Base-by-base conservation (phyloP, 2,113 vertebrate genomes). In the Osmerus mordax region DNA sequence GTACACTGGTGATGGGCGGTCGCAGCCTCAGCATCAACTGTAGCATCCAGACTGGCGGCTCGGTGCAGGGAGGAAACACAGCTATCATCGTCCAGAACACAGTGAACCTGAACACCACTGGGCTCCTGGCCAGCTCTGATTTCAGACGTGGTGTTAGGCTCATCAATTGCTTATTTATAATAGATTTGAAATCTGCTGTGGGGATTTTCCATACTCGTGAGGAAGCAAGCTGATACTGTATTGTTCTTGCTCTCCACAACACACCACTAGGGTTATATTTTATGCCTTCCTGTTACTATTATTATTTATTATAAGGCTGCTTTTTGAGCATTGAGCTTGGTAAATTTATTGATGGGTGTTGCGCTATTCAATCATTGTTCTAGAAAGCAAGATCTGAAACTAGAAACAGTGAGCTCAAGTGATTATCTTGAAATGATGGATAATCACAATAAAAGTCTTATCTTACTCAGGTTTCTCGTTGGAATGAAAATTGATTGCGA, bases 71-170 rank as follows among this genome's bases (percentile, higher is more conserved):
- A 76, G 83, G 64, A 71, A 18, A 66, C 73, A 80, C 70, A 77
- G 70, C 41, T 67, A 81, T 78, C 76, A 47, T 77, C 65, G 79
- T 81, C 74, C 59, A 73, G 78, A 75, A 65, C 53, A 74, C 66
- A 78, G 76, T 83, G 63, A 80, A 80, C 72, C 63, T 76, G 61
- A 83, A 75, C 55, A 65, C 77, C 76, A 70, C 73, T 73, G 75
- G 56, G 28, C 70, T 63, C 78, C 29, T 70, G 65, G 61, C 69
- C 13, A 67, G 71, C 54, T 19, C 28, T 55, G 67, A 80, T 59
- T 78, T 66, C 62, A 80, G 73, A 83, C 82, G 78, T 75, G 21
- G 61, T 66, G n/a, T 60, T 75, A 64, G 67, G 66, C 69, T 56
- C 51, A 18, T 76, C 5, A 32, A 62, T 15, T 28, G 2, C 29